Percentiles rank a stretch among this genome's conserved stretches.
These are phyloP conservation scores for Centruroides sculpturatus DNA, from an alignment of 1,140 invertebrate genomes.

Conservation along the genomic window DNA sequence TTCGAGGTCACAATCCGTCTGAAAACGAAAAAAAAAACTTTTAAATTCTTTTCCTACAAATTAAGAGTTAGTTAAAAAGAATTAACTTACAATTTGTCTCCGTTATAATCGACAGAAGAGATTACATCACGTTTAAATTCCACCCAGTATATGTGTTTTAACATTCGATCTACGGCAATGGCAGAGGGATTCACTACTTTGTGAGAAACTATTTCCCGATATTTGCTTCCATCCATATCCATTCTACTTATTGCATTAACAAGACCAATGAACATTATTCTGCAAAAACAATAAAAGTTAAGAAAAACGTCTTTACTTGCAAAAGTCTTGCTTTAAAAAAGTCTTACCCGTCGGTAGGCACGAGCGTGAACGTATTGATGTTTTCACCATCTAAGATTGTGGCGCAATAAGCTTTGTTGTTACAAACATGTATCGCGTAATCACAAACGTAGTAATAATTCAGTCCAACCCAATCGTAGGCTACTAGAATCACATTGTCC, in stretches of 20 bases:
- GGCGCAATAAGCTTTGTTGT: conserved; percentile 30
- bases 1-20: neutral
- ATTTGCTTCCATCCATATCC: conserved; percentile 82
- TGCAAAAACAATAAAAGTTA: conserved; percentile 21
- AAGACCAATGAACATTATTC: conserved; percentile 1
- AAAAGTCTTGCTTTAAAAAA: neutral
- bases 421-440: conserved; percentile 55
- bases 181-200: conserved; percentile 36
- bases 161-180: conserved; percentile 34
- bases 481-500: neutral
- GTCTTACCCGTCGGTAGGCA: conserved; percentile 42
- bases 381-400: neutral
- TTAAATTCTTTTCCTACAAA: neutral
- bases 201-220: conserved; percentile 47
- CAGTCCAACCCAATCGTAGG: conserved; percentile 55
- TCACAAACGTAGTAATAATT: conserved; percentile 63
- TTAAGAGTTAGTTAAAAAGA: no score
- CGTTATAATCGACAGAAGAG: conserved; percentile 17
- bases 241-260: conserved; percentile 36
- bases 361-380: conserved; percentile 23
- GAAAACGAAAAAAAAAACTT: no score
- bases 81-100: conserved; percentile 11
- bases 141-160: conserved; percentile 32
- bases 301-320: no score
- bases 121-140: conserved; percentile 38